Evolutionary conservation across 1,140 invertebrate genomes (phyloP), one percentile per base, ranked within the genome.

Genomic region (Oryzaephilus surinamensis): DNA sequence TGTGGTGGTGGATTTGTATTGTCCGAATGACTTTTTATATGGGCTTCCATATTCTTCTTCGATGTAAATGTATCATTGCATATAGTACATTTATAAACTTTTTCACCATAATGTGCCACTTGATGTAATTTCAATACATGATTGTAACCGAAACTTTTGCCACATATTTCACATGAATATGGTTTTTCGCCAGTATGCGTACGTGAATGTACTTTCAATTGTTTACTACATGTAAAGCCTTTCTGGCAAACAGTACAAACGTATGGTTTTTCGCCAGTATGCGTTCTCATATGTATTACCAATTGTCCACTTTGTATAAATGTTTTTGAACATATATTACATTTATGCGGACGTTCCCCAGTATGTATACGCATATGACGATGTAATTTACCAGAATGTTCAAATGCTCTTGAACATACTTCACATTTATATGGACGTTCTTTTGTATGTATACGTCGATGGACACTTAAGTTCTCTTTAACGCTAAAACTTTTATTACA

Each of bases 281-380:
- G 84, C 0, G 84, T 87, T 11, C 84, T 68, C 67, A 84, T 78
- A 55, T 88, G 84, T 41, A 87, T 88, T 0, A 87, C 84, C 41
- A 88, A 56, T 51, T 88, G 84, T 2, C 92, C 85, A 21, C 82
- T 86, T 55, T 90, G 85, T 16, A 91, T 90, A 57, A 91, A 92
- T 0, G 86, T 89, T 59, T 91, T 91, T 33, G 79, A 76, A 60
- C 93, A 97, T 29, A 93, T 78, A n/a, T 77, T 79, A 60, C 93
- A 97, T 51, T 86, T 86, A 63, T 94, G 93, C 0, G 92, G 92
- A 14, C 91, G 73, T 62, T 96, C 92, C 0, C 93, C 71, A 0
- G 87, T 92, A 57, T 92, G 88, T 45, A 90, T 91, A 31, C 88
- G 75, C 79, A 92, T 91, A 60, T 95, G 92, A 4, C 91, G 74